Conservation (phyloP, 2,797 vertebrate genomes). For the Pteropus rufus region DNA sequence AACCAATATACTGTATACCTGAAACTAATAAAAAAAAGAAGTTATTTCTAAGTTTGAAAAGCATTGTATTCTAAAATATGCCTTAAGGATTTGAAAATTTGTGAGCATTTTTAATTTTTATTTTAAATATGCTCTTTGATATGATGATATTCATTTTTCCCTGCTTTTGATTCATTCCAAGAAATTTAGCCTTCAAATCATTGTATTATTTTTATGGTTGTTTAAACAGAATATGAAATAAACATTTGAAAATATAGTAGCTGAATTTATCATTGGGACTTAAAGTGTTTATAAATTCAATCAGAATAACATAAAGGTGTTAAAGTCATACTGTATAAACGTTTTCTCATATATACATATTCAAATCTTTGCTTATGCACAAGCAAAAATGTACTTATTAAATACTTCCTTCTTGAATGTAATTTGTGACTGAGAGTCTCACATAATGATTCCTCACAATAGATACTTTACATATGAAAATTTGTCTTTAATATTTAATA, state of each 20-base stretch:
- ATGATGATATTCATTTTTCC: background rate
- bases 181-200: constrained; percentile 46
- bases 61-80: constrained; percentile 45
- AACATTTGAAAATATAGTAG: constrained; percentile 55
- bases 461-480: background rate
- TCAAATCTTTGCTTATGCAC: background rate
- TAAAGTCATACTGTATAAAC: constrained; percentile 19
- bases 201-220: constrained; percentile 53
- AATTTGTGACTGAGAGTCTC: background rate
- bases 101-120: constrained; percentile 65
- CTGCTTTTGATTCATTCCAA: constrained; percentile 52
- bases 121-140: constrained; percentile 65
- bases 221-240: constrained; percentile 67
- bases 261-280: constrained; percentile 61
- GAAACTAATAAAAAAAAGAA: background rate
- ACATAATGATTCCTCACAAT: background rate
- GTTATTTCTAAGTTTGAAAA: background rate
- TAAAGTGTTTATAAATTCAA: constrained; percentile 39
- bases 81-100: background rate
- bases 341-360: constrained; percentile 12
- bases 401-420: background rate
- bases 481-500: background rate
- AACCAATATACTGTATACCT: too few species aligned
- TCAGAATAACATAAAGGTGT: constrained; percentile 22
- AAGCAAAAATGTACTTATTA: constrained; percentile 20